Base-by-base conservation (phyloP, 1,140 invertebrate genomes). In the Lepidostoma basale region DNA sequence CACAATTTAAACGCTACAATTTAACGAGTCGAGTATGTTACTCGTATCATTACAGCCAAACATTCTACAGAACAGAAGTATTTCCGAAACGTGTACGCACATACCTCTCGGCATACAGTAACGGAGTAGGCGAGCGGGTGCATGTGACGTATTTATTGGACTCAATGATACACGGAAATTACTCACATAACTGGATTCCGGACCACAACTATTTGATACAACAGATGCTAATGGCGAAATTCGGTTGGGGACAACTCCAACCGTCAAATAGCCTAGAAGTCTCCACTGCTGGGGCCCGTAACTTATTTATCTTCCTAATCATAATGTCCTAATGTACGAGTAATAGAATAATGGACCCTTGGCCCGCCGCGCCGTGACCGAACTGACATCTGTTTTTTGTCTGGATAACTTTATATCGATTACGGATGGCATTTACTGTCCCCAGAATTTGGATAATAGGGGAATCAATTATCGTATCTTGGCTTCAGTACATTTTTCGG, bases 361-460 rank as follows among this genome's bases (percentile, higher is more conserved):
- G 9, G 14, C 8, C 5, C 44, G 44, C 8, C 6, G 16, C 12
- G 28, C 60, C 30, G 42, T 22, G 42, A 39, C 58, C 49, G 39
- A 26, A 36, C 14, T 30, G 69, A 67, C 69, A 70, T 70, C 69
- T 70, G 69, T 67, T 70, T 70, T 70, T 70, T 49, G 69, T 70
- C 60, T 22, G 22, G 52, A 39, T 39, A 49, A 54, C 69, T 39
- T 67, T 62, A 42, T 63, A 66, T 49, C 49, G 56, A 60, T 49
- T 25, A 49, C 26, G 45, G 30, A 52, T 47, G 56, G 28, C 52
- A 28, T 64, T 70, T 44, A 66, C 25, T 59, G 22, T 59, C 36
- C n/a, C 16, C 10, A 20, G 23, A 44, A n/a, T n/a, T n/a, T n/a
- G n/a, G n/a, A n/a, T n/a, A n/a, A n/a, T n/a, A 14, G 58, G 23